Percentiles rank a stretch among this genome's conserved stretches.
phyloP scores from a whole-genome alignment of 2,797 vertebrate species.

The Poecilia picta region DNA sequence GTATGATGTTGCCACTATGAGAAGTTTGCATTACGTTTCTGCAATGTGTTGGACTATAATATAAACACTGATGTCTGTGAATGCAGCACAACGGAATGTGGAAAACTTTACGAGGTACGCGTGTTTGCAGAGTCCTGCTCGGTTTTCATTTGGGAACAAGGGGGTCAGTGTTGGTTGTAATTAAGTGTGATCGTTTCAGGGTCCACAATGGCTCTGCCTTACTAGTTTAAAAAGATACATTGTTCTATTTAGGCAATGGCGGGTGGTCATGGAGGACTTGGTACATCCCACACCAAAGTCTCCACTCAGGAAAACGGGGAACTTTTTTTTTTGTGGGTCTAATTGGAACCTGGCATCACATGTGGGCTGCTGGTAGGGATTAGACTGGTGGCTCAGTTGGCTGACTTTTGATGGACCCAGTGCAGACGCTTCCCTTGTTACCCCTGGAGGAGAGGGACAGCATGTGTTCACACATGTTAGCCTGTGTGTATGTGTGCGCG shows the following conservation, averaged over 20 bases:
- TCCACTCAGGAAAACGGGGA: conserved; percentile 45
- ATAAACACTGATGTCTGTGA: not conserved
- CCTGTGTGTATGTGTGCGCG: conserved; percentile 29
- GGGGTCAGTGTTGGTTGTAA: conserved; percentile 39
- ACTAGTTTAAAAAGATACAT: conserved; percentile 53
- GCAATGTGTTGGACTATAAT: not conserved
- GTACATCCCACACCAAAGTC: conserved; percentile 58
- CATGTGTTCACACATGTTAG: conserved; percentile 37
- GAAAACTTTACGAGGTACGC: not conserved
- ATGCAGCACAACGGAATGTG: not conserved
- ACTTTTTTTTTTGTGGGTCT: conserved; percentile 66
- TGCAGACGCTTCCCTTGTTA: conserved; percentile 75
- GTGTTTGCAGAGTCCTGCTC: conserved; percentile 12
- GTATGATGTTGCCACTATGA: not conserved
- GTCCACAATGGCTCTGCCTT: conserved; percentile 36
- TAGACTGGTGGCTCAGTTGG: conserved; percentile 75
- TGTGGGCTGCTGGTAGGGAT: conserved; percentile 72
- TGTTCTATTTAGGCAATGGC: conserved; percentile 53
- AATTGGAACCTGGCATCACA: conserved; percentile 79
- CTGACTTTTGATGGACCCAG: conserved; percentile 75
- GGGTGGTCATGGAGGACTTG: conserved; percentile 62
- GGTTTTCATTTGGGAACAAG: conserved; percentile 26
- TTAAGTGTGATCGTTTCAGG: conserved; percentile 34
- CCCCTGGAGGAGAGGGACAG: conserved; percentile 55
- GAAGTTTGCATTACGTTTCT: not conserved